Percentiles rank a stretch among this genome's conserved stretches.
phyloP scores from a whole-genome alignment of 2,888 invertebrate genomes.

The Heliconius hortense region DNA sequence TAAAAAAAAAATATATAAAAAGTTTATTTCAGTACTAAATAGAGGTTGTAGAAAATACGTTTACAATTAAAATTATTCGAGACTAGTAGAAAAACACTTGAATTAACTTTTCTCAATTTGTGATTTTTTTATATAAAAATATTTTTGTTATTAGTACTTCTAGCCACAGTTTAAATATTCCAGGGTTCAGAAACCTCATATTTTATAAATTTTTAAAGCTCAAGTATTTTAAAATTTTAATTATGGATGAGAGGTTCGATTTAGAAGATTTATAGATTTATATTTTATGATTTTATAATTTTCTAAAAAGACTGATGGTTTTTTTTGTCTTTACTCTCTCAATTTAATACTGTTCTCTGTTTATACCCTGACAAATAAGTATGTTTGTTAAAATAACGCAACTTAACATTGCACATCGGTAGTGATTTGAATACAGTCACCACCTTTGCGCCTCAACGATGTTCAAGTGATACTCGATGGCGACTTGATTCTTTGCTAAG shows the following conservation, averaged over 20 bases:
- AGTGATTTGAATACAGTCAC: no score
- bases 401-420: no score
- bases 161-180: slow-evolving; percentile 3
- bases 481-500: no score
- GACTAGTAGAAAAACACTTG: not conserved
- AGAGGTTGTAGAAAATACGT: no score
- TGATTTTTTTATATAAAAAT: not conserved
- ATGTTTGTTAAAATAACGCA: no score
- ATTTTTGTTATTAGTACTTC: not conserved
- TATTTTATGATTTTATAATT: no score
- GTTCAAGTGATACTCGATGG: no score
- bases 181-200: slow-evolving; percentile 2
- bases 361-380: no score
- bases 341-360: no score
- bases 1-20: not conserved
- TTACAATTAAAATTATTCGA: not conserved
- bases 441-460: no score
- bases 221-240: slow-evolving; percentile 8
- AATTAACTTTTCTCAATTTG: slow-evolving; percentile 1
- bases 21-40: not conserved
- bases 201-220: slow-evolving; percentile 9
- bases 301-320: no score
- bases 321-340: no score
- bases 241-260: slow-evolving; percentile 4
- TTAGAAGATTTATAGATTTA: not conserved